phyloP scores from a whole-genome alignment of 2,113 vertebrate genomes.

The Dicaeum eximium region DNA sequence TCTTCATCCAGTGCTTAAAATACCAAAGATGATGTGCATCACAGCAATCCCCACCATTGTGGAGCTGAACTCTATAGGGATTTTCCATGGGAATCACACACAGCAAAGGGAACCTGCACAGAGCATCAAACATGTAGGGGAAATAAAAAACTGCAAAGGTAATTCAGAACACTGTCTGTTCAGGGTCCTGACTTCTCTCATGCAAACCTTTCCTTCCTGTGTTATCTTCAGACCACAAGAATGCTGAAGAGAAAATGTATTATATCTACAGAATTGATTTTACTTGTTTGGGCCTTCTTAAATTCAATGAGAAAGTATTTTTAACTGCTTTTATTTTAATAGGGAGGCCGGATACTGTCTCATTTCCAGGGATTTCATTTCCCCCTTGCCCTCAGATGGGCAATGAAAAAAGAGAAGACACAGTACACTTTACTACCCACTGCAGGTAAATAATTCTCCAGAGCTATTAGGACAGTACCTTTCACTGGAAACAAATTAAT shows the following conservation, averaged over 20 bases:
- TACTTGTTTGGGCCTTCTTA: background rate
- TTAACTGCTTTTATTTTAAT: background rate
- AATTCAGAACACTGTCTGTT: background rate
- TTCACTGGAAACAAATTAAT: background rate
- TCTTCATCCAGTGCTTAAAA: background rate
- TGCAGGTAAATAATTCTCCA: background rate
- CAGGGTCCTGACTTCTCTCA: background rate
- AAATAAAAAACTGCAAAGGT: background rate
- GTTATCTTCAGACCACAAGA: background rate
- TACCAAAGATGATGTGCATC: background rate
- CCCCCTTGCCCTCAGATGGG: background rate
- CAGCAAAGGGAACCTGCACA: background rate
- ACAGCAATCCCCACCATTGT: background rate
- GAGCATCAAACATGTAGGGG: background rate
- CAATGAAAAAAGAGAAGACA: background rate
- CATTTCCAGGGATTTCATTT: background rate
- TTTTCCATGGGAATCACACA: background rate
- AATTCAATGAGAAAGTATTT: background rate
- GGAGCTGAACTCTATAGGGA: background rate
- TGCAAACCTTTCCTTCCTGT: background rate
- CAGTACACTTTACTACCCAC: background rate
- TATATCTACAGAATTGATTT: background rate
- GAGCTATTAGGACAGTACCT: background rate
- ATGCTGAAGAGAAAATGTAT: background rate
- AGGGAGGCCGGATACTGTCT: background rate